phyloP scores from a whole-genome alignment of 1,140 invertebrate genomes.

The Drosophila parvula region DNA sequence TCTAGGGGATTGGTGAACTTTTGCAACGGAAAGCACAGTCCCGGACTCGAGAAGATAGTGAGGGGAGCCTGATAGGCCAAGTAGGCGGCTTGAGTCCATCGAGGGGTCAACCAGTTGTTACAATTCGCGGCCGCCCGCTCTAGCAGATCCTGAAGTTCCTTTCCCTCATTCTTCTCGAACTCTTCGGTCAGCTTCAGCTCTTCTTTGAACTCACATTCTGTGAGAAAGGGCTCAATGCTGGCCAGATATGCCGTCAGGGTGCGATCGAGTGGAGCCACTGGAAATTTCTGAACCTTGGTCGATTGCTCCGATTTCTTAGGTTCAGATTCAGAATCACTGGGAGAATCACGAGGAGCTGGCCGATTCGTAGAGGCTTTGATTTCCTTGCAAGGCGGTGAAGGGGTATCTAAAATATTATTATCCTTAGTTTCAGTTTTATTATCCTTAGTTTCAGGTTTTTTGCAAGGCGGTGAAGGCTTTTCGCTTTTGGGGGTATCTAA shows the following conservation, averaged over 20 bases:
- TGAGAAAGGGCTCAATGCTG: conserved; percentile 46
- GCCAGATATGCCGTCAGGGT: conserved; percentile 42
- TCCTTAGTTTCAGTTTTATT: background rate
- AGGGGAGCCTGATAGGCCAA: conserved; percentile 90
- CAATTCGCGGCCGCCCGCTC: conserved; percentile 86
- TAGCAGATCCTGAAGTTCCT: conserved; percentile 88
- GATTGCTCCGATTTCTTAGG: background rate
- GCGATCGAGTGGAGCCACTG: conserved; percentile 37
- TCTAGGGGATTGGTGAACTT: conserved; percentile 87
- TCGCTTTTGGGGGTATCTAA: rapidly evolving
- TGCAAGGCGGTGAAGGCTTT: no score
- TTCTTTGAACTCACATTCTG: background rate
- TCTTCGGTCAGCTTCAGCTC: conserved; percentile 86
- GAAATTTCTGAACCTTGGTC: conserved; percentile 27
- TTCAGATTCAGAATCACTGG: no score
- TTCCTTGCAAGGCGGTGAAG: background rate
- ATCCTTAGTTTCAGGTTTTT: background rate
- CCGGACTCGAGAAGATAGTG: conserved; percentile 91
- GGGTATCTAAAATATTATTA: background rate
- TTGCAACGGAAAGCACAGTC: conserved; percentile 89
- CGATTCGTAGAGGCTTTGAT: background rate
- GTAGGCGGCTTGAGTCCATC: conserved; percentile 91
- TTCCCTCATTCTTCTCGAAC: conserved; percentile 88
- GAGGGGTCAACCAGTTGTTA: conserved; percentile 91
- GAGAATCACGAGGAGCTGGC: no score